Percentiles rank a stretch among this genome's conserved stretches.
These are phyloP conservation scores for Amblyjoppa proteus DNA, from an alignment of 2,888 invertebrate genomes.

Conservation along the genomic window DNA sequence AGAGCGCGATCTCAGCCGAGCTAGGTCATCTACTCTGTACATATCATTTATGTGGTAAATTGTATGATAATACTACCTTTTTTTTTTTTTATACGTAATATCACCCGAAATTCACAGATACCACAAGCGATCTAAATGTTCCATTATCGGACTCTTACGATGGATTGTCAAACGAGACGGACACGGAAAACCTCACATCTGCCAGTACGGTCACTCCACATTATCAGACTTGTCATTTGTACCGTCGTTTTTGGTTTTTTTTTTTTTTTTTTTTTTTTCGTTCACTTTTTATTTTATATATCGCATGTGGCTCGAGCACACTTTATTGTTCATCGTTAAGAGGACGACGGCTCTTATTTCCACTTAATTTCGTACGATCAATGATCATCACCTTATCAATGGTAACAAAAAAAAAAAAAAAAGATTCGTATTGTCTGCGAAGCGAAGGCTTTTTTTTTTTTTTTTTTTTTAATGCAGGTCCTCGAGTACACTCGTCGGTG, in stretches of 20 bases:
- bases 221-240: constrained; percentile 47
- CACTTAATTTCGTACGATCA: constrained; percentile 30
- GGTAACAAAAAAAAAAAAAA: constrained; percentile 11
- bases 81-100: constrained; percentile 24
- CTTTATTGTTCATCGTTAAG: neutral
- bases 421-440: neutral
- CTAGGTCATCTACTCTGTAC: constrained; percentile 42
- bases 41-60: constrained; percentile 29
- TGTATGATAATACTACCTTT: neutral
- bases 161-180: constrained; percentile 68
- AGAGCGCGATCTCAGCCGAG: constrained; percentile 16
- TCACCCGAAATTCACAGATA: constrained; percentile 62
- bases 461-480: constrained; percentile 5
- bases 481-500: constrained; percentile 30
- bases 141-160: constrained; percentile 64
- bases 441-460: neutral
- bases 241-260: constrained; percentile 23
- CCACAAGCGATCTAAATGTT: constrained; percentile 66
- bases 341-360: neutral
- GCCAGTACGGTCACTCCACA: constrained; percentile 67
- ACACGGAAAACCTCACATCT: constrained; percentile 65
- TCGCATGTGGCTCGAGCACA: constrained; percentile 61
- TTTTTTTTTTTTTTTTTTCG: constrained; percentile 19
- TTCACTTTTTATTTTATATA: constrained; percentile 12
- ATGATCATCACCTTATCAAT: constrained; percentile 39